Evolutionary conservation across 2,888 invertebrate genomes (phyloP).

Genomic region (Penaeus monodon): DNA sequence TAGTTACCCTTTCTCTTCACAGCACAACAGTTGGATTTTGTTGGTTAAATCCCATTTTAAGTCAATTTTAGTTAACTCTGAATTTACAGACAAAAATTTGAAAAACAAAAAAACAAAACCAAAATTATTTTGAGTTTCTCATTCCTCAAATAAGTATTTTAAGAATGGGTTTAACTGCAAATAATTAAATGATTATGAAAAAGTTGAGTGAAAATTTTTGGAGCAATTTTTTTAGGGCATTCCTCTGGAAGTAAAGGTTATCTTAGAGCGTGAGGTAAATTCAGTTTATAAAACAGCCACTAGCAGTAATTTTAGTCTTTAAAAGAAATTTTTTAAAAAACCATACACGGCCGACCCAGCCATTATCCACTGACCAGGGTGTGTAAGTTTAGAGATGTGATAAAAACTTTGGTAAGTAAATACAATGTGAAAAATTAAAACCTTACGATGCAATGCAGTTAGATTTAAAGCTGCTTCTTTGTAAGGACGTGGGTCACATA

Average conservation of each 20-base stretch:
- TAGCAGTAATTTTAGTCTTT: neutral
- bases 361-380: neutral
- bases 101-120: neutral
- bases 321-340: neutral
- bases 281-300: neutral
- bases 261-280: neutral
- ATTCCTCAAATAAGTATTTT: neutral
- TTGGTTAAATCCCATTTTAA: neutral
- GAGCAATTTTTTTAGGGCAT: neutral
- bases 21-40: neutral
- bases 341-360: too few relatives aligned
- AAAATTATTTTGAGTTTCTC: constrained; percentile 1
- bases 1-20: neutral
- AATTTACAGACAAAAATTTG: neutral
- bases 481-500: neutral
- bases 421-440: neutral
- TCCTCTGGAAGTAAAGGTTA: neutral
- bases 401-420: neutral
- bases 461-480: neutral
- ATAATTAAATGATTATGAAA: neutral
- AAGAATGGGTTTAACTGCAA: neutral
- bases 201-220: neutral
- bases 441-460: neutral
- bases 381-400: neutral
- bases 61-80: neutral